Percentiles rank a stretch among this genome's conserved stretches.
phyloP scores from a whole-genome alignment of 2,888 invertebrate species.

The Sinhomidia bicolor region DNA sequence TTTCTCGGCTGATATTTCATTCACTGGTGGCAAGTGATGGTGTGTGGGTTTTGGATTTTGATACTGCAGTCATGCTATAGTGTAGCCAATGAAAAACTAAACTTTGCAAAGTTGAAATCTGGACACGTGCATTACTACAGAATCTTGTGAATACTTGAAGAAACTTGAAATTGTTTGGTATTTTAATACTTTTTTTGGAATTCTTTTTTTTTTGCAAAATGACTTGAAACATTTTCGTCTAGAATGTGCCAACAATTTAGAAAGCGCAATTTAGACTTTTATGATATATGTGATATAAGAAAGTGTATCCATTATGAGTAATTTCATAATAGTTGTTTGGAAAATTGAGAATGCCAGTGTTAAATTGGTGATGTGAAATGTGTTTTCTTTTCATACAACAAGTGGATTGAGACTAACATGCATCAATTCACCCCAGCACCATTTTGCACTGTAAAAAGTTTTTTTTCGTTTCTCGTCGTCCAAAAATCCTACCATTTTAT shows the following conservation, averaged over 20 bases:
- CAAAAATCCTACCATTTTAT: background rate
- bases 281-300: too few species aligned
- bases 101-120: conserved; percentile 66
- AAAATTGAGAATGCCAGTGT: too few species aligned
- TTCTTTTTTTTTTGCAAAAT: too few species aligned
- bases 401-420: background rate
- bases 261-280: too few species aligned
- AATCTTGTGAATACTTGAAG: too few species aligned
- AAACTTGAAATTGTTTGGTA: too few species aligned
- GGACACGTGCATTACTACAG: conserved; percentile 67
- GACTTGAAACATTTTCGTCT: background rate
- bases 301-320: too few species aligned
- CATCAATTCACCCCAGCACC: background rate
- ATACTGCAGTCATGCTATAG: conserved; percentile 56
- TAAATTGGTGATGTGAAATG: background rate
- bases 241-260: background rate
- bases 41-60: background rate
- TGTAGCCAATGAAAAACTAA: conserved; percentile 35
- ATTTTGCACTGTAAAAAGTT: background rate
- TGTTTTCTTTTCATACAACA: background rate
- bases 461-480: background rate
- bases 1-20: conserved; percentile 48
- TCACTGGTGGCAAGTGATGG: too few species aligned
- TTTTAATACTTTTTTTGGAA: too few species aligned
- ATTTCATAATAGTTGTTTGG: too few species aligned